Conservation (phyloP, 23 tunicate species). For the Trididemnum clinides region DNA sequence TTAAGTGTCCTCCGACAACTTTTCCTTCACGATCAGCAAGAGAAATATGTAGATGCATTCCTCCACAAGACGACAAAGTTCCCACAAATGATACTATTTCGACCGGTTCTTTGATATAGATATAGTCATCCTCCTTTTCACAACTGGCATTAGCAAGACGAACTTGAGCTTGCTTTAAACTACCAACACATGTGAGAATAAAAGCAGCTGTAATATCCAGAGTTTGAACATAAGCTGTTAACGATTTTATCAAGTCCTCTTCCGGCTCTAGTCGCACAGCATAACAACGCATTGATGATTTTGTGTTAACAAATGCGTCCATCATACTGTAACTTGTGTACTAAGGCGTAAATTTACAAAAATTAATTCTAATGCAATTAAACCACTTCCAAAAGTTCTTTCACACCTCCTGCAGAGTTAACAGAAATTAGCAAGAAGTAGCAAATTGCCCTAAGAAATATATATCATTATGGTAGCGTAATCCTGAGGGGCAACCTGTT, state of each 20-base stretch:
- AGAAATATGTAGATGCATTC: conserved; percentile 70
- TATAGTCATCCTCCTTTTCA: neutral
- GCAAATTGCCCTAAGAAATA: too few relatives aligned
- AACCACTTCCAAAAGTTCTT: too few relatives aligned
- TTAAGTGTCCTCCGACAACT: conserved; percentile 73
- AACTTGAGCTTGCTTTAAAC: conserved; percentile 58
- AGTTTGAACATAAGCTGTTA: neutral
- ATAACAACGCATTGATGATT: too few relatives aligned
- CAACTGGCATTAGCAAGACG: conserved; percentile 59
- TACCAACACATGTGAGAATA: conserved; percentile 81
- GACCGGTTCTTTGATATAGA: conserved; percentile 34
- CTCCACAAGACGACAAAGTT: conserved; percentile 56
- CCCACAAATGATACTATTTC: conserved; percentile 90
- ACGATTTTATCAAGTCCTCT: neutral
- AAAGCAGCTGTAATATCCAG: conserved; percentile 23
- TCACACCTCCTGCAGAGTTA: too few relatives aligned
- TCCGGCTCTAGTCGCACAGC: conserved; percentile 8
- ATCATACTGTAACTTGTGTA: too few relatives aligned
- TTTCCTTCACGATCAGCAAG: conserved; percentile 66
- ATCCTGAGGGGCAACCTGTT: too few relatives aligned
- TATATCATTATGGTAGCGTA: too few relatives aligned
- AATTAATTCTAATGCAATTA: too few relatives aligned
- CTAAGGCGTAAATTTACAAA: too few relatives aligned
- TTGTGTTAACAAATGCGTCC: too few relatives aligned
- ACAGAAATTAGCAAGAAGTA: too few relatives aligned